Base-by-base conservation (phyloP, 2,888 invertebrate genomes). In the Euclidia mi region DNA sequence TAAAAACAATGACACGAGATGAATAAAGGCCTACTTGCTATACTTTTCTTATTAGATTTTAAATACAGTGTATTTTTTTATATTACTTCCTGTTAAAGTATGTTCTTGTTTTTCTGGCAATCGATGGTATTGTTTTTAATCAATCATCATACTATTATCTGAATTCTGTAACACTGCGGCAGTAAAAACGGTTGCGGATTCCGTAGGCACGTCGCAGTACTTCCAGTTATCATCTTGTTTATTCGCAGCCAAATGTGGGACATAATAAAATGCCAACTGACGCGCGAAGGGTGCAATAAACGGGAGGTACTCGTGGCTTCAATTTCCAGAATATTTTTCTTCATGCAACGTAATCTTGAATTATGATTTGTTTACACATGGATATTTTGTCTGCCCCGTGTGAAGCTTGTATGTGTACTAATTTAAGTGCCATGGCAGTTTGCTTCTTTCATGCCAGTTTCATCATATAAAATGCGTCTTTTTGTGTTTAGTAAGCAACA, bases 171-270 rank as follows among this genome's bases (percentile, higher is more conserved):
- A 74, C 68, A 73, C 53, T 61, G 52, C 44, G 47, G 50, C 66
- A 56, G 68, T 76, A 78, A 74, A 80, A 75, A 65, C 61, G 66
- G 61, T 65, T 66, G 70, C 63, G 69, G 71, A 74, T 70, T 71
- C 68, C 48, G 62, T 61, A 57, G 56, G 71, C 69, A 64, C 66
- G 76, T 76, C 68, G 62, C 9, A 0, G 34, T 14, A 14, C 14
- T 34, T 34, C 14, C 71, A 70, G 79, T 76, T 74, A 82, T 74
- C 76, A 72, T 78, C 71, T 76, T 81, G 82, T 82, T 79, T 82
- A 82, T 79, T 71, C 57, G 78, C 66, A 71, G 70, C 79, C 74
- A 75, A 81, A 81, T 77, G 78, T 79, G 78, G 71, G 57, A 72
- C 76, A 60, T 64, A 70, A 72, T 75, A 74, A 81, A 80, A 78